A percentile compares a stretch with the other conserved stretches of the same genome.
Evolutionary conservation across 1,140 invertebrate species (phyloP).

Genomic region (Oryctes rhinoceros): DNA sequence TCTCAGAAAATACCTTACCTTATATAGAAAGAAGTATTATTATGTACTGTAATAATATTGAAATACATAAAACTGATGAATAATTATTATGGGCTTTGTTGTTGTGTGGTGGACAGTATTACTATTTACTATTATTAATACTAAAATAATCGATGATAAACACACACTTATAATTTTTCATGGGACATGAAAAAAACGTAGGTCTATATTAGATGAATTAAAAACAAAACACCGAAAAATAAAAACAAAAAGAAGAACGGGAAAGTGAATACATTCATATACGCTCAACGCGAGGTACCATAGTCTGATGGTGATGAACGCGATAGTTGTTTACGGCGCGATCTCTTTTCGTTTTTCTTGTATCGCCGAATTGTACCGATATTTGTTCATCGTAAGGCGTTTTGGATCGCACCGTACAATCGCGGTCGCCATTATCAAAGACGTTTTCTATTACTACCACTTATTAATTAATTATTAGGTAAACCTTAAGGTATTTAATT

Average conservation of each 20-base stretch:
- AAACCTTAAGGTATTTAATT: conserved; percentile 6
- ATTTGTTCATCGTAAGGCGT: background rate
- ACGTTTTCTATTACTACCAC: background rate
- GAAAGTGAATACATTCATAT: conserved; percentile 40
- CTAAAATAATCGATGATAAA: conserved; percentile 43
- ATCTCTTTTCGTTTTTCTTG: background rate
- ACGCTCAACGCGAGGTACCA: background rate
- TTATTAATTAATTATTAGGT: conserved; percentile 2
- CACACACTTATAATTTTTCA: conserved; percentile 57
- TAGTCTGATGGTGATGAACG: background rate
- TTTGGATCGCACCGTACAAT: background rate
- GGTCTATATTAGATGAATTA: conserved; percentile 63
- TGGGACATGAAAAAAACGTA: conserved; percentile 62
- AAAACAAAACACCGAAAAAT: conserved; percentile 47
- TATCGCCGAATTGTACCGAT: conserved; percentile 8
- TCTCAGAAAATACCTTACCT: no score
- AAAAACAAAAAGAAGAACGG: conserved; percentile 49
- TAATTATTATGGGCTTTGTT: conserved; percentile 44
- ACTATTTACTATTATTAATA: conserved; percentile 41
- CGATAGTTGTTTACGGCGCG: background rate
- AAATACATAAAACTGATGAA: conserved; percentile 24
- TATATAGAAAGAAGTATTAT: background rate
- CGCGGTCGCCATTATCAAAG: conserved; percentile 3
- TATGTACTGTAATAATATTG: conserved; percentile 12
- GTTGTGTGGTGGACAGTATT: conserved; percentile 49